A percentile compares a stretch with the other conserved stretches of the same genome.
Evolutionary conservation across 2,113 vertebrate species (phyloP).

Genomic region (Benthochromis sp.): DNA sequence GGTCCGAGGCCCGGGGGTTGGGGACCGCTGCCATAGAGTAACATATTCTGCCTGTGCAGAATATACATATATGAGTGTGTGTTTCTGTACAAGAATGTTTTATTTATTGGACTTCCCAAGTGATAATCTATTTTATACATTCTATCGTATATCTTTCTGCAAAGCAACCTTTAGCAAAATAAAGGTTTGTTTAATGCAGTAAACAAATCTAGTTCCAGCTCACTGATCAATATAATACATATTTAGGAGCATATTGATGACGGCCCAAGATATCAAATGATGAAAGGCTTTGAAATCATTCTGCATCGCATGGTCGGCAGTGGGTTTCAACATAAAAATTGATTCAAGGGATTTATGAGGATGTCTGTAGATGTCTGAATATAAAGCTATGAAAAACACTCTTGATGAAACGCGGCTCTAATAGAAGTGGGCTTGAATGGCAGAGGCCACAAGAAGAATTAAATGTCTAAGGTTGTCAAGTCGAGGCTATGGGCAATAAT

Average conservation of each 20-base stretch:
- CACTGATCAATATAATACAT: not conserved
- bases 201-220: not conserved
- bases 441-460: not conserved
- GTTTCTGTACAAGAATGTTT: not conserved
- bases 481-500: not conserved
- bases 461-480: not conserved
- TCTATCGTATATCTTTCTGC: not conserved
- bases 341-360: slow-evolving; percentile 15
- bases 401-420: slow-evolving; percentile 16
- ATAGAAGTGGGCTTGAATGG: not conserved
- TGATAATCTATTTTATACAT: not conserved
- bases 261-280: slow-evolving; percentile 21
- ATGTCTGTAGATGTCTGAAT: slow-evolving; percentile 13
- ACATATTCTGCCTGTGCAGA: not conserved
- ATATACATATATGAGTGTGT: not conserved
- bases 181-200: not conserved
- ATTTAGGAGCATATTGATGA: slow-evolving; percentile 17
- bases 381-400: not conserved
- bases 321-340: not conserved
- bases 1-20: accelerated
- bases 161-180: not conserved
- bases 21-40: not conserved
- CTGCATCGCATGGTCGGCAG: not conserved
- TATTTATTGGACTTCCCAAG: not conserved
- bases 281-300: slow-evolving; percentile 27